phyloP scores from a whole-genome alignment of 1,140 invertebrate genomes.

The Coenobita brevimanus region DNA sequence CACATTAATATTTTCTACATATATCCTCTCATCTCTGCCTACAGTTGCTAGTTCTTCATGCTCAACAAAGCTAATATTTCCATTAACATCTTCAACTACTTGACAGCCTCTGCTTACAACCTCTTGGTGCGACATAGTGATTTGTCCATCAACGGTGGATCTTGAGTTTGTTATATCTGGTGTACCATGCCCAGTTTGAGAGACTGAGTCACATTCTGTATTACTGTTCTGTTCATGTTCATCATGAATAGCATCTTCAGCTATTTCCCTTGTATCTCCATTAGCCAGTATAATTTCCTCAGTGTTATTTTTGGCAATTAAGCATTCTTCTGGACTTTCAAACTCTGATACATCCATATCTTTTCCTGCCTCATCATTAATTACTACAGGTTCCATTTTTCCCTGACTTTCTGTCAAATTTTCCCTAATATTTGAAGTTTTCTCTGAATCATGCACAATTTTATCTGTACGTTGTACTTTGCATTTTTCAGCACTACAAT shows the following conservation, averaged over 20 bases:
- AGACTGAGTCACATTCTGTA: neutral
- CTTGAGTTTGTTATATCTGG: too few species aligned
- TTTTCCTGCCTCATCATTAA: neutral
- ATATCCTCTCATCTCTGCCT: too few species aligned
- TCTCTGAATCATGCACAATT: neutral
- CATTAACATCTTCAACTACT: conserved; percentile 37
- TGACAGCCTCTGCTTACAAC: neutral
- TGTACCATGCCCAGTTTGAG: too few species aligned
- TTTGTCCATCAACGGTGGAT: neutral
- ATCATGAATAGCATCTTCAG: too few species aligned
- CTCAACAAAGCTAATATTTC: conserved; percentile 34
- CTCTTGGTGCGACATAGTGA: neutral
- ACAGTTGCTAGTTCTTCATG: neutral
- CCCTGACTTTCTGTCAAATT: too few species aligned
- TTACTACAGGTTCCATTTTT: too few species aligned
- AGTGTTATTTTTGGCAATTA: too few species aligned
- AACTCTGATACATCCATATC: neutral
- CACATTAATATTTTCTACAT: neutral
- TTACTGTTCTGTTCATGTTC: neutral
- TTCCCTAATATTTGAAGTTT: neutral
- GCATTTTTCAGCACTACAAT: too few species aligned
- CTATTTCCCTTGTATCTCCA: too few species aligned
- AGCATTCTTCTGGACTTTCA: neutral
- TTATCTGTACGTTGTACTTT: neutral
- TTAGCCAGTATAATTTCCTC: too few species aligned